Conservation (phyloP, 2,113 vertebrate genomes). For the Chaetodon trifascialis region DNA sequence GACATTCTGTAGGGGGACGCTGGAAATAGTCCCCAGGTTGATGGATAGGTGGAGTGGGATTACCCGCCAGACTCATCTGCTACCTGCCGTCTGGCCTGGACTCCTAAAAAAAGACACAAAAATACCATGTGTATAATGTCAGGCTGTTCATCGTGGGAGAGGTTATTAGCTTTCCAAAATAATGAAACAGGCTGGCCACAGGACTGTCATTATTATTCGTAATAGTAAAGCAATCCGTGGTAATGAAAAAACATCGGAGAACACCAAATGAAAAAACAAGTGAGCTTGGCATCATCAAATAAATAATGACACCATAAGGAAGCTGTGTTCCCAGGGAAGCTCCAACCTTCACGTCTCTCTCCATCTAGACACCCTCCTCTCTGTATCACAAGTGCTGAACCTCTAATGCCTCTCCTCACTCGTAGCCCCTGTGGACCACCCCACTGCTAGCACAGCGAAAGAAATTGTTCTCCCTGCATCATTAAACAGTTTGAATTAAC, state of each 20-base stretch:
- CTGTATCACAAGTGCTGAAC: slow-evolving; percentile 60
- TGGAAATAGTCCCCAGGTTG: slow-evolving; percentile 78
- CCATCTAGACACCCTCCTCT: slow-evolving; percentile 41
- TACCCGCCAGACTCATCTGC: slow-evolving; percentile 76
- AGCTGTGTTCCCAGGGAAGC: slow-evolving; percentile 44
- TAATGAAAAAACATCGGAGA: not conserved
- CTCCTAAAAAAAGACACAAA: slow-evolving; percentile 67
- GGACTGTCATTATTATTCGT: not conserved
- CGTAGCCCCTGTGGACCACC: slow-evolving; percentile 65
- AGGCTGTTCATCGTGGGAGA: slow-evolving; percentile 33
- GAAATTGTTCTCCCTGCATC: slow-evolving; percentile 80
- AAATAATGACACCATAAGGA: slow-evolving; percentile 24
- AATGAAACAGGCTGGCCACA: slow-evolving; percentile 27
- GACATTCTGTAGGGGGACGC: slow-evolving; percentile 75
- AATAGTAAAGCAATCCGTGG: not conserved
- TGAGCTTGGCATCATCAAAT: slow-evolving; percentile 29
- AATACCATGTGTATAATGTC: slow-evolving; percentile 39
- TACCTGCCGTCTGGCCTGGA: slow-evolving; percentile 49
- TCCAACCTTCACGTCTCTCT: slow-evolving; percentile 53
- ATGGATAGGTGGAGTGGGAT: slow-evolving; percentile 82
- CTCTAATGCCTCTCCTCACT: slow-evolving; percentile 67
- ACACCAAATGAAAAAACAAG: not conserved
- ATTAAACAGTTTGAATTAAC: slow-evolving; percentile 85
- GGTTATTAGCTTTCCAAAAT: slow-evolving; percentile 53
- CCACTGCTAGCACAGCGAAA: slow-evolving; percentile 72